phyloP scores from a whole-genome alignment of 2,797 vertebrate species.

The Mormyrops attenuatus region DNA sequence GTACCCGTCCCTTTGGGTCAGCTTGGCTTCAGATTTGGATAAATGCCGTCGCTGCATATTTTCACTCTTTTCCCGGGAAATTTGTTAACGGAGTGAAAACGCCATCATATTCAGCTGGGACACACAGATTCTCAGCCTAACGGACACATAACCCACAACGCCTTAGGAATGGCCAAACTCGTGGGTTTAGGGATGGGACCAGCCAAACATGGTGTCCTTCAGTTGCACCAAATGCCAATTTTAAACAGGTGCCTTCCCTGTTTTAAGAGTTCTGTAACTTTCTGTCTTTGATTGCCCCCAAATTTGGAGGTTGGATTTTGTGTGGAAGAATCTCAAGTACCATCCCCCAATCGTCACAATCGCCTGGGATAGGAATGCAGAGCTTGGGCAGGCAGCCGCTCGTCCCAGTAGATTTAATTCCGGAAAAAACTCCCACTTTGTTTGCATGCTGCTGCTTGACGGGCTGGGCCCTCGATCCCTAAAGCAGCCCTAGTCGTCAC shows the following conservation, averaged over 20 bases:
- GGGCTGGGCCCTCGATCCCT: background rate
- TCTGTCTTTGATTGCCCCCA: background rate
- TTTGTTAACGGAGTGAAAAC: background rate
- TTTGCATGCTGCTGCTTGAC: background rate
- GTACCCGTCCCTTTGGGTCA: background rate
- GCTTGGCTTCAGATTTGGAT: background rate
- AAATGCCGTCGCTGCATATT: background rate
- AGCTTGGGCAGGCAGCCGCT: background rate
- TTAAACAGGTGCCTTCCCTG: background rate
- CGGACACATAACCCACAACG: background rate
- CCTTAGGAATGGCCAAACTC: background rate
- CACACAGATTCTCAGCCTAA: background rate
- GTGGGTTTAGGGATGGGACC: background rate
- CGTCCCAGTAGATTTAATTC: background rate
- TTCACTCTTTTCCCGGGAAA: background rate
- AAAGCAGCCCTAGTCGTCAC: background rate
- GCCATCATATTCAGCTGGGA: background rate
- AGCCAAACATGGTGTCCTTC: background rate
- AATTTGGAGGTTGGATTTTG: background rate
- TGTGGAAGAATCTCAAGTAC: background rate
- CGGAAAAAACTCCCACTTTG: background rate
- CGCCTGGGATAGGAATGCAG: background rate
- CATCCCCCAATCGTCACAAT: background rate
- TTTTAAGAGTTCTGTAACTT: background rate
- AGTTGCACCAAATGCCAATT: background rate